Percentiles rank a stretch among this genome's conserved stretches.
Evolutionary conservation across 2,113 vertebrate genomes (phyloP).

Genomic region (Hemichromis elongatus): DNA sequence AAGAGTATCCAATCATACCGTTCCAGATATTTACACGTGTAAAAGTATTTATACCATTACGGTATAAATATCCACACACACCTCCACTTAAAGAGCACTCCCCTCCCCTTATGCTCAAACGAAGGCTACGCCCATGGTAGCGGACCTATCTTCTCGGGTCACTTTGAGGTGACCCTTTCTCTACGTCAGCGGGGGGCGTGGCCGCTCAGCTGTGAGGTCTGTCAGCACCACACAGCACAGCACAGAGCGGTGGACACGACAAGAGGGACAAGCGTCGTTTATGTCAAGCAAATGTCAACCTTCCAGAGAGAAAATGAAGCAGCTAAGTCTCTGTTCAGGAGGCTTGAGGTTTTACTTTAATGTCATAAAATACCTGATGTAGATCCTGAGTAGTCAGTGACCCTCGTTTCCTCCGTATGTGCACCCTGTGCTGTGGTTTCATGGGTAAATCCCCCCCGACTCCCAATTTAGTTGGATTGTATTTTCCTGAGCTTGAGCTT

Average conservation of each 20-base stretch:
- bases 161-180: neutral
- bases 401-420: neutral
- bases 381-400: conserved; percentile 12
- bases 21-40: neutral
- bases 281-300: conserved; percentile 51
- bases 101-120: neutral
- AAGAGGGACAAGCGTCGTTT: neutral
- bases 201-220: neutral
- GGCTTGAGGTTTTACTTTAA: conserved; percentile 58
- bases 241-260: neutral
- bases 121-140: neutral
- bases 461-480: neutral
- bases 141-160: neutral
- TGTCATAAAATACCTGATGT: conserved; percentile 18
- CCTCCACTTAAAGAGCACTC: neutral
- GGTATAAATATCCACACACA: neutral
- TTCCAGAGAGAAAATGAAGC: conserved; percentile 69
- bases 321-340: conserved; percentile 62
- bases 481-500: neutral
- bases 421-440: neutral
- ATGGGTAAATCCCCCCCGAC: too few species aligned
- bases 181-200: conserved; percentile 9
- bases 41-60: neutral
- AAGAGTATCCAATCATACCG: neutral
- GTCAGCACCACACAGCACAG: rapidly evolving